Evolutionary conservation across 2,888 invertebrate species (phyloP).

Genomic region (Athetis lepigone): DNA sequence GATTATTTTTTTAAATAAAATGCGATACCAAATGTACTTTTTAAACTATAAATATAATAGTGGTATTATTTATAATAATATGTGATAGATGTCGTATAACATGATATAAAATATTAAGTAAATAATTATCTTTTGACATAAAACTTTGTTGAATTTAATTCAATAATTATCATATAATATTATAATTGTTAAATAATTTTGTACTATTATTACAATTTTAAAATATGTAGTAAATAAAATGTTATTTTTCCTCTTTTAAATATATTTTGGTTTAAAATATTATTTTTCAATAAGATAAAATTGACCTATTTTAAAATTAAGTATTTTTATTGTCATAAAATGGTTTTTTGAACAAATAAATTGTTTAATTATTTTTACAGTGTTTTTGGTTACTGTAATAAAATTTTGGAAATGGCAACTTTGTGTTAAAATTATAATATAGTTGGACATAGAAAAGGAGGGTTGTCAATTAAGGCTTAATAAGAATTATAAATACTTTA

Average conservation of each 20-base stretch:
- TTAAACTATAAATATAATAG: background rate
- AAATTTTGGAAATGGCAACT: background rate
- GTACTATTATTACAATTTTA: slow-evolving; percentile 60
- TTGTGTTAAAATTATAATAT: background rate
- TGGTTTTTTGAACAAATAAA: slow-evolving; percentile 40
- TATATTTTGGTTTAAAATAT: slow-evolving; percentile 59
- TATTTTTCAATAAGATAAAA: slow-evolving; percentile 55
- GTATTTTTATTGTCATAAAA: slow-evolving; percentile 63
- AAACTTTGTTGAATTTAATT: slow-evolving; percentile 51
- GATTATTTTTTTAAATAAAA: slow-evolving; percentile 9
- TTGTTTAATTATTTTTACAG: slow-evolving; percentile 20
- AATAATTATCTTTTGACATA: slow-evolving; percentile 41
- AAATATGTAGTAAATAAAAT: slow-evolving; percentile 57
- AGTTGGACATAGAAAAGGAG: background rate
- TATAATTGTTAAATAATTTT: slow-evolving; percentile 58
- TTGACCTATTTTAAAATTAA: slow-evolving; percentile 61
- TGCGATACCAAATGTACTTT: slow-evolving; percentile 21
- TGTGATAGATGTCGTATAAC: slow-evolving; percentile 23
- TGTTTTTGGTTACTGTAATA: background rate
- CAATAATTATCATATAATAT: slow-evolving; percentile 33
- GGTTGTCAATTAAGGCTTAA: slow-evolving; percentile 8
- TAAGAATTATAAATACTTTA: too few species aligned
- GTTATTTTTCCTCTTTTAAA: slow-evolving; percentile 41
- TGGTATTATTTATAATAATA: slow-evolving; percentile 2
- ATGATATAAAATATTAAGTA: slow-evolving; percentile 39